A percentile compares a stretch with the other conserved stretches of the same genome.
phyloP scores from a whole-genome alignment of 2,113 vertebrate genomes.

The Mugil cephalus region DNA sequence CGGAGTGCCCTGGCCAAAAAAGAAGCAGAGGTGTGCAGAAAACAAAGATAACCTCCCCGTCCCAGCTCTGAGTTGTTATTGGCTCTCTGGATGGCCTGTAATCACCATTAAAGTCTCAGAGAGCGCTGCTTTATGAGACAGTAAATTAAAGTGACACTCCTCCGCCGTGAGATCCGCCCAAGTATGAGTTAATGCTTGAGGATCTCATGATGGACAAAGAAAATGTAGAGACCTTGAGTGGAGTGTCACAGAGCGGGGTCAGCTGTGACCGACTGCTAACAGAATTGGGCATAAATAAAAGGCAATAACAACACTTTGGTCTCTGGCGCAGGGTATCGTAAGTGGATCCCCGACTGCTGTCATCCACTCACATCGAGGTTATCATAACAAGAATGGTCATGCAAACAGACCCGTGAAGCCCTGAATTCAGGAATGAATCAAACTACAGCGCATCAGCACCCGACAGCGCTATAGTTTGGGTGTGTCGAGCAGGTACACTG shows the following conservation, averaged over 20 bases:
- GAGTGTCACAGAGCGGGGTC: constrained; percentile 16
- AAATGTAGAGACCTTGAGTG: constrained; percentile 32
- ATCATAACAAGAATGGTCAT: neutral
- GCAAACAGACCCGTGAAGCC: neutral
- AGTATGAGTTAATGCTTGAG: constrained; percentile 27
- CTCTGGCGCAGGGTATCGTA: constrained; percentile 8
- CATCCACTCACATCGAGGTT: neutral
- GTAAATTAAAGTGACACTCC: constrained; percentile 62
- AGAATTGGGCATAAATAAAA: constrained; percentile 25
- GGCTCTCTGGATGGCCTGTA: constrained; percentile 50
- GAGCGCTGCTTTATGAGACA: constrained; percentile 55
- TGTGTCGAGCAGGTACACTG: too few relatives aligned
- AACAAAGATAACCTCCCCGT: constrained; percentile 39
- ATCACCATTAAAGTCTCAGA: constrained; percentile 63
- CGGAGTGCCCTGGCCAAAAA: constrained; percentile 35
- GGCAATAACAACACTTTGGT: constrained; percentile 2
- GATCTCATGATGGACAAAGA: constrained; percentile 41
- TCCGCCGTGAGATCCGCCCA: constrained; percentile 20
- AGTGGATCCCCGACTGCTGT: neutral
- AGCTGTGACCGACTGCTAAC: constrained; percentile 27
- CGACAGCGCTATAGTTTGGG: neutral
- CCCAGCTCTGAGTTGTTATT: constrained; percentile 52
- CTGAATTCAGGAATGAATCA: neutral
- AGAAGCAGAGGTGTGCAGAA: constrained; percentile 55
- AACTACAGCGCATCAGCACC: neutral